Conservation (phyloP, 2,797 vertebrate species). For the Phrynocephalus guinanensis region DNA sequence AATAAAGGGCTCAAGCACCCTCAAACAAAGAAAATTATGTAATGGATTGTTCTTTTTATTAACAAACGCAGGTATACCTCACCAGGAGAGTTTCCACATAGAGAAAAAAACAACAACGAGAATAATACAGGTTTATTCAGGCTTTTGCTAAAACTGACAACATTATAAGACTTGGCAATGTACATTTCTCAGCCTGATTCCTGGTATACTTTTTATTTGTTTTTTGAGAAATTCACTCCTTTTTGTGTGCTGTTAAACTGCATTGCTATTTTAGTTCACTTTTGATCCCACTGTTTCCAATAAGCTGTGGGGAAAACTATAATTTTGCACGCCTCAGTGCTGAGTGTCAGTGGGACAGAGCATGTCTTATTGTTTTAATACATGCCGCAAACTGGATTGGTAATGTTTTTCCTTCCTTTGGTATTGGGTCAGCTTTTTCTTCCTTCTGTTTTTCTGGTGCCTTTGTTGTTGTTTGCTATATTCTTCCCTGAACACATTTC, state of each 20-base stretch:
- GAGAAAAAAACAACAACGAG: not conserved
- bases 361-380: too few species aligned
- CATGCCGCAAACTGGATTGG: too few species aligned
- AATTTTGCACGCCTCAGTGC: too few species aligned
- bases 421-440: too few species aligned
- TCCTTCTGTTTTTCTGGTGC: too few species aligned
- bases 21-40: constrained; percentile 26
- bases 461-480: too few species aligned
- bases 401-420: too few species aligned
- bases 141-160: not conserved
- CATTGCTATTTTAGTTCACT: not conserved
- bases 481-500: too few species aligned
- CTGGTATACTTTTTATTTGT: not conserved
- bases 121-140: not conserved
- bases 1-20: constrained; percentile 29
- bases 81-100: not conserved
- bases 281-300: not conserved
- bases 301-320: not conserved
- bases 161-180: not conserved
- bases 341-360: too few species aligned
- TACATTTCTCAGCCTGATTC: not conserved
- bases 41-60: constrained; percentile 41
- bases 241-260: not conserved
- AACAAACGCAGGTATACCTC: constrained; percentile 18
- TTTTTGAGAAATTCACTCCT: not conserved